A percentile compares a stretch with the other conserved stretches of the same genome.
Evolutionary conservation across 2,888 invertebrate species (phyloP).

Genomic region (Pollenia labialis): DNA sequence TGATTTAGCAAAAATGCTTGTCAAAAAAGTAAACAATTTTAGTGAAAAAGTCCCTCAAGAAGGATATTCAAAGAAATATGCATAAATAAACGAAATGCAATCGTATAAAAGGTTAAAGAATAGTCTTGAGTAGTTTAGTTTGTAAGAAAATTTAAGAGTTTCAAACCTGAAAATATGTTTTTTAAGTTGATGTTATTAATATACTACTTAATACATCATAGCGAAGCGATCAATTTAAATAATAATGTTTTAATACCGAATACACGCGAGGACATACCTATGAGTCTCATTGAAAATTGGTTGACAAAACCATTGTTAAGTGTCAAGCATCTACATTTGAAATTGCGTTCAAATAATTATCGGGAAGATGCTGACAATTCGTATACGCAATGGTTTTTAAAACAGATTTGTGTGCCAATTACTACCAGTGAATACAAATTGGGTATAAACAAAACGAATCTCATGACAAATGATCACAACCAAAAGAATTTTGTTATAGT

Average conservation of each 20-base stretch:
- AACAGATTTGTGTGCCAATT: slow-evolving; percentile 65
- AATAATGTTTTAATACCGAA: background rate
- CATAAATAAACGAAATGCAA: background rate
- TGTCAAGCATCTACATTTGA: slow-evolving; percentile 75
- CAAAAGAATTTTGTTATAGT: slow-evolving; percentile 77
- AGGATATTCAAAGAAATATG: slow-evolving; percentile 24
- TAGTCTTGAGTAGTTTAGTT: slow-evolving; percentile 30
- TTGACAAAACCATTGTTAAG: slow-evolving; percentile 69
- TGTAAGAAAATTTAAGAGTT: slow-evolving; percentile 33
- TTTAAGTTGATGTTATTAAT: slow-evolving; percentile 26
- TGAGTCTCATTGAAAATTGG: slow-evolving; percentile 44
- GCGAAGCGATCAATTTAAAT: slow-evolving; percentile 2
- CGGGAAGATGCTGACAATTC: slow-evolving; percentile 75
- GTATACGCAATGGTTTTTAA: slow-evolving; percentile 77
- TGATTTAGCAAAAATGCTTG: slow-evolving; percentile 60
- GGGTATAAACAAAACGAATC: background rate
- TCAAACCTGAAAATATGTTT: slow-evolving; percentile 25
- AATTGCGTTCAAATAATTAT: slow-evolving; percentile 73
- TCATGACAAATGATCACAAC: background rate
- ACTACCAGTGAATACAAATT: slow-evolving; percentile 59
- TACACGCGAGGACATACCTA: slow-evolving; percentile 20
- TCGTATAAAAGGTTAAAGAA: slow-evolving; percentile 50
- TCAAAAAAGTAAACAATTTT: slow-evolving; percentile 51
- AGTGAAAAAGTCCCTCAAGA: slow-evolving; percentile 18
- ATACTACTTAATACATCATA: slow-evolving; percentile 17